Evolutionary conservation across 2,113 vertebrate species (phyloP).

Genomic region (Rhipidura dahli): DNA sequence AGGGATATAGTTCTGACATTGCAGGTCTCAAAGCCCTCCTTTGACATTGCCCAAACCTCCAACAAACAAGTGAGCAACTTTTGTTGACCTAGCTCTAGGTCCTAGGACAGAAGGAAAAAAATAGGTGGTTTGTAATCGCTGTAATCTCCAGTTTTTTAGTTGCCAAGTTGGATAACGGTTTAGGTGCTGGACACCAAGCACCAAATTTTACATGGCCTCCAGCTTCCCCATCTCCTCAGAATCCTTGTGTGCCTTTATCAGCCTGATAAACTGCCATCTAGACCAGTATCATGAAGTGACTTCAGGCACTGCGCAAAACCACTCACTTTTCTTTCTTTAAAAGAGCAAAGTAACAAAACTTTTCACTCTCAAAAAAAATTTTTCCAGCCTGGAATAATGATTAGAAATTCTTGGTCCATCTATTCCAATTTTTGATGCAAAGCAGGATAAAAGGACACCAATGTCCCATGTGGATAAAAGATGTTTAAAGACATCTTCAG

Average conservation of each 20-base stretch:
- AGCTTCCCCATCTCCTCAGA: not conserved
- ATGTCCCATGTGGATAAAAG: not conserved
- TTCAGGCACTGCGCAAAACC: not conserved
- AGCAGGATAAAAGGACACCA: not conserved
- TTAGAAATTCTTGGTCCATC: not conserved
- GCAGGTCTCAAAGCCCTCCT: not conserved
- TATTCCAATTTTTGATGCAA: not conserved
- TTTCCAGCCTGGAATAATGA: not conserved
- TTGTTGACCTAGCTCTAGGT: not conserved
- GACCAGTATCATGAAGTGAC: not conserved
- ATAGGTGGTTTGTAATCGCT: not conserved
- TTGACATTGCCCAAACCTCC: not conserved
- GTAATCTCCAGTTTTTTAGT: not conserved
- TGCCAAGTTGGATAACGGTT: not conserved
- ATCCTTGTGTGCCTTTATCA: not conserved
- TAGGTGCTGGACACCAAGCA: not conserved
- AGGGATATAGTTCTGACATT: not conserved
- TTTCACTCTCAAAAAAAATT: not conserved
- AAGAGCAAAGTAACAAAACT: not conserved
- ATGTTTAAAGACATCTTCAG: not conserved
- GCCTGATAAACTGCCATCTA: not conserved
- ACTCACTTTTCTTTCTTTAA: fast-evolving
- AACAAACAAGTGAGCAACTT: not conserved
- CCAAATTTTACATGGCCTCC: not conserved
- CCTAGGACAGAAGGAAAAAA: not conserved